Evolutionary conservation across 2,888 invertebrate species (phyloP).

Genomic region (Siphlonurus alternatus): DNA sequence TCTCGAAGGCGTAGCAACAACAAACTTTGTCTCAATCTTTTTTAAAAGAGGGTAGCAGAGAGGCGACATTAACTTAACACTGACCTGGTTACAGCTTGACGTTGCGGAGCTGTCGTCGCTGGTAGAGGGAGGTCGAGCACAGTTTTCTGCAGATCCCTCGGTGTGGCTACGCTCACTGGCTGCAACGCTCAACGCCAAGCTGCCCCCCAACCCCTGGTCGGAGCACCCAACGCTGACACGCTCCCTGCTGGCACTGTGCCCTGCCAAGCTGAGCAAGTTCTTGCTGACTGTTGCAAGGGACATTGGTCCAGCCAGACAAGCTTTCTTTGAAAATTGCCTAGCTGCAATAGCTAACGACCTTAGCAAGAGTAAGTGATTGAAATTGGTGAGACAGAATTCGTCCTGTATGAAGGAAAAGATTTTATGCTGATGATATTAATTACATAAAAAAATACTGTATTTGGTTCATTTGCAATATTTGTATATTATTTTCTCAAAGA

Average conservation of each 20-base stretch:
- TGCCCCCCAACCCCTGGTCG: conserved; percentile 38
- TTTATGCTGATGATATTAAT: background rate
- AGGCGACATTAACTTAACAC: background rate
- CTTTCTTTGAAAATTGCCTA: conserved; percentile 53
- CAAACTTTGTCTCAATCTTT: too few relatives aligned
- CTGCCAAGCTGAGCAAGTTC: conserved; percentile 28
- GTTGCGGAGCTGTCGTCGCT: conserved; percentile 11
- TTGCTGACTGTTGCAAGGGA: conserved; percentile 36
- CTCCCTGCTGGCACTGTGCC: conserved; percentile 33
- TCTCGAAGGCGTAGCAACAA: too few relatives aligned
- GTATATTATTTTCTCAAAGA: background rate
- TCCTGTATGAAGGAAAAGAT: too few relatives aligned
- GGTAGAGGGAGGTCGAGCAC: conserved; percentile 38
- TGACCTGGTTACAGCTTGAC: conserved; percentile 11
- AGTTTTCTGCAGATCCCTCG: conserved; percentile 52
- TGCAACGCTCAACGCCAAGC: conserved; percentile 41
- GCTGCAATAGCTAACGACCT: conserved; percentile 54
- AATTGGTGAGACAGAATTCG: too few relatives aligned
- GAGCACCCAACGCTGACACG: conserved; percentile 30
- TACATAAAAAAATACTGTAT: background rate
- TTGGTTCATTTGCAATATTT: conserved; percentile 1
- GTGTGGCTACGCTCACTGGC: conserved; percentile 54
- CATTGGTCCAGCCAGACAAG: conserved; percentile 40
- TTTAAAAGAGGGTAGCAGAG: background rate
- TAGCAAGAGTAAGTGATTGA: conserved; percentile 39